phyloP scores from a whole-genome alignment of 2,888 invertebrate genomes.

The Callosobruchus maculatus region DNA sequence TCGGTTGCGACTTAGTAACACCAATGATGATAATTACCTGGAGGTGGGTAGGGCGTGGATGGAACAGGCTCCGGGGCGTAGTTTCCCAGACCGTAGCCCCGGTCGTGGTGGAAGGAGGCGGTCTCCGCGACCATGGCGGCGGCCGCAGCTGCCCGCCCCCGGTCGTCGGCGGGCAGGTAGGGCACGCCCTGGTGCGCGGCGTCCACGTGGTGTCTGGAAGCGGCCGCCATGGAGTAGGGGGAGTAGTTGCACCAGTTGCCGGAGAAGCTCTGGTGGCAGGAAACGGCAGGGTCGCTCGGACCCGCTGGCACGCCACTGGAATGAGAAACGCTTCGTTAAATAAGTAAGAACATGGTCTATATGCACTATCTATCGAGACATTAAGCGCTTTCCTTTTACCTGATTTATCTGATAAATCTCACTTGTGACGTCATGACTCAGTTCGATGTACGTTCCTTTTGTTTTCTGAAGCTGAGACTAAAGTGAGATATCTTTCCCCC shows the following conservation, averaged over 20 bases:
- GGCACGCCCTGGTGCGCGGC: constrained; percentile 59
- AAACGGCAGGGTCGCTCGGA: constrained; percentile 53
- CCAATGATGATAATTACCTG: constrained; percentile 62
- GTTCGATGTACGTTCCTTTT: too few species aligned
- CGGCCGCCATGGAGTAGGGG: constrained; percentile 55
- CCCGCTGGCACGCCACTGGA: constrained; percentile 49
- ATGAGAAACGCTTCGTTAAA: not conserved
- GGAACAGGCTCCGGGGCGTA: constrained; percentile 71
- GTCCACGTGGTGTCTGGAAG: constrained; percentile 59
- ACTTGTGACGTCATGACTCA: too few species aligned
- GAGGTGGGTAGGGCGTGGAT: constrained; percentile 73
- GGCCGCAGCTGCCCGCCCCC: constrained; percentile 58
- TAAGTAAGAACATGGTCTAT: too few species aligned
- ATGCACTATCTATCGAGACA: too few species aligned
- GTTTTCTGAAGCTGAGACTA: too few species aligned
- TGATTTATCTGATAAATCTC: too few species aligned
- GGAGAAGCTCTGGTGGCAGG: constrained; percentile 67
- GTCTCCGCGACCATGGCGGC: constrained; percentile 58
- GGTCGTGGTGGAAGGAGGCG: constrained; percentile 62
- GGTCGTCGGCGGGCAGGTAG: constrained; percentile 69
- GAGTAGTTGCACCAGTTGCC: constrained; percentile 74
- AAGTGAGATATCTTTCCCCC: too few species aligned
- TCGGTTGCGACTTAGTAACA: too few species aligned
- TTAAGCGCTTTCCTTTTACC: too few species aligned
- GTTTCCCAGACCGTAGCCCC: constrained; percentile 69